Evolutionary conservation across 2,797 vertebrate genomes (phyloP).

Genomic region (Parotocinclus haroldoi): DNA sequence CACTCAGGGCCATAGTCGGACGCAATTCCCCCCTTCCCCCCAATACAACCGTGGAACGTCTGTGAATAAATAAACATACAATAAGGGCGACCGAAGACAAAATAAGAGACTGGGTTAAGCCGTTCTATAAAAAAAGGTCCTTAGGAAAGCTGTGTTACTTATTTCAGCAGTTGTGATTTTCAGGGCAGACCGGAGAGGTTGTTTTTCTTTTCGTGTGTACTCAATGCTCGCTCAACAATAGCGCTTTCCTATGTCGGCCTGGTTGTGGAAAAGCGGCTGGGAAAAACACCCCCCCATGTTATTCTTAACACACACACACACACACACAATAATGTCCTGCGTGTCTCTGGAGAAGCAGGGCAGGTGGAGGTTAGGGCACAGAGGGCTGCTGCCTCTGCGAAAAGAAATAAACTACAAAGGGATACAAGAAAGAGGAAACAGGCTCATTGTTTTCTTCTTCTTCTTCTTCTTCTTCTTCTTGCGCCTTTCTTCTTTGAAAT

Average conservation of each 20-base stretch:
- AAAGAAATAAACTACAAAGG: slow-evolving; percentile 21
- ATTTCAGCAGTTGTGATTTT: neutral
- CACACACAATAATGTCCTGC: slow-evolving; percentile 3
- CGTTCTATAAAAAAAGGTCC: neutral
- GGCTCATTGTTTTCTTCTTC: no score
- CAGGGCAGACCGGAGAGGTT: slow-evolving; percentile 2
- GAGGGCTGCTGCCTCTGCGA: neutral
- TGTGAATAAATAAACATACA: no score
- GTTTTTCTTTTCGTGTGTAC: neutral
- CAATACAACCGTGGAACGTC: no score
- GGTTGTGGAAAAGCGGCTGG: neutral
- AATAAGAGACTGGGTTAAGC: neutral
- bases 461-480: no score
- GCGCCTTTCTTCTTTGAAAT: neutral
- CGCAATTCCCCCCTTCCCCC: no score
- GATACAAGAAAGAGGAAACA: neutral
- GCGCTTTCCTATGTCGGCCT: slow-evolving; percentile 7
- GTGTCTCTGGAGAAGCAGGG: neutral
- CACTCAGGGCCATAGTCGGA: no score
- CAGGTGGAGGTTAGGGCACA: slow-evolving; percentile 19
- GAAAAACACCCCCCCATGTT: neutral
- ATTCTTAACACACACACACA: slow-evolving; percentile 3
- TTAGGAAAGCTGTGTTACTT: neutral
- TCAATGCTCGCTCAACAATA: neutral
- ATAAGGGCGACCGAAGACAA: no score